Percentiles rank a stretch among this genome's conserved stretches.
These are phyloP conservation scores for Cyphomyrus plagiostoma DNA, from an alignment of 2,113 vertebrate species.

Conservation along the genomic window DNA sequence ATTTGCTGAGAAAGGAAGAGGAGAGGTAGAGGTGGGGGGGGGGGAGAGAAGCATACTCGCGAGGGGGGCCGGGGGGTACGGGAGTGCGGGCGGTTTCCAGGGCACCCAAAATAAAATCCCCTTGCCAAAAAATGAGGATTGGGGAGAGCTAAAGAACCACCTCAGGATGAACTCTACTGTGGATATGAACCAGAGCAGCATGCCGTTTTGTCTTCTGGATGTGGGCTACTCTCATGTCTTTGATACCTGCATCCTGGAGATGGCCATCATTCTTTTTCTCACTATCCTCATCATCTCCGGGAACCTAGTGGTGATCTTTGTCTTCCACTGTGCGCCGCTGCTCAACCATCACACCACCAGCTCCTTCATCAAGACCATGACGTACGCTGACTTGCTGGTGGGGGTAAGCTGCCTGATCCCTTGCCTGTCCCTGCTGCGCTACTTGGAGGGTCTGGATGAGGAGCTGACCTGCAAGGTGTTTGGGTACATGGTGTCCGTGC, in stretches of 20 bases:
- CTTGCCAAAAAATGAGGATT: neutral
- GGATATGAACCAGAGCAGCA: slow-evolving; percentile 74
- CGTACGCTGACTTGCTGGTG: slow-evolving; percentile 92
- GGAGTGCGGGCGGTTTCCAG: neutral
- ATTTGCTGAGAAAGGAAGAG: slow-evolving; percentile 11
- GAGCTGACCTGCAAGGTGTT: slow-evolving; percentile 85
- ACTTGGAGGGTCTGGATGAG: slow-evolving; percentile 73
- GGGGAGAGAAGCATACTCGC: neutral
- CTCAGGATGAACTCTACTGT: slow-evolving; percentile 89
- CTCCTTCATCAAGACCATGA: slow-evolving; percentile 98
- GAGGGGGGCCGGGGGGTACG: neutral
- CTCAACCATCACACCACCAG: slow-evolving; percentile 94
- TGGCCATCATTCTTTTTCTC: slow-evolving; percentile 83
- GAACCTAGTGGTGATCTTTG: slow-evolving; percentile 92
- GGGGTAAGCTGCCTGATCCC: slow-evolving; percentile 94
- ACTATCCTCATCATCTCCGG: slow-evolving; percentile 90
- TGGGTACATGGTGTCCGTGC: slow-evolving; percentile 88
- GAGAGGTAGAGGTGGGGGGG: neutral
- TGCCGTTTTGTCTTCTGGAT: slow-evolving; percentile 84
- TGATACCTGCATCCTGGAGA: slow-evolving; percentile 86
- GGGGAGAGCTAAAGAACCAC: slow-evolving; percentile 40
- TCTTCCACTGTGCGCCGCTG: slow-evolving; percentile 96
- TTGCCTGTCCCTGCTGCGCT: slow-evolving; percentile 83
- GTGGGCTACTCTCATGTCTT: slow-evolving; percentile 77
- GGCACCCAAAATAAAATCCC: neutral